phyloP scores from a whole-genome alignment of 2,888 invertebrate genomes.

The Melangyna quadrimaculata region DNA sequence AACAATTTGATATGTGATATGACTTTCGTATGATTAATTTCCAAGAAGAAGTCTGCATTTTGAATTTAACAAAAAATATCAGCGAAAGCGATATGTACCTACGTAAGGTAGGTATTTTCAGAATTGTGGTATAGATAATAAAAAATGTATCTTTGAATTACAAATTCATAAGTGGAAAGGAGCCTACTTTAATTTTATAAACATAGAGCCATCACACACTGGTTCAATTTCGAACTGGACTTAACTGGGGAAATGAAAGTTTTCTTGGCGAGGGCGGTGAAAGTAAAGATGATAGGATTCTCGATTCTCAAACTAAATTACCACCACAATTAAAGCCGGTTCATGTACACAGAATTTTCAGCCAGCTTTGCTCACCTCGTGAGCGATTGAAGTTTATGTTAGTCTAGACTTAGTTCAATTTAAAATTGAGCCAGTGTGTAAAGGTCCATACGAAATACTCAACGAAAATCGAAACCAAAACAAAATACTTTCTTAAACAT shows the following conservation, averaged over 20 bases:
- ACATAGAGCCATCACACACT: too few species aligned
- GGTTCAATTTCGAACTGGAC: too few species aligned
- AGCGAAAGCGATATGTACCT: slow-evolving; percentile 1
- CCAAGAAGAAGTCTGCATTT: slow-evolving; percentile 2
- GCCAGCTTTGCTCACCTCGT: too few species aligned
- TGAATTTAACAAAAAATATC: not conserved
- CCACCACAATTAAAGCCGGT: too few species aligned
- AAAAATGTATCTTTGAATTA: not conserved
- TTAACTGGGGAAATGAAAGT: too few species aligned
- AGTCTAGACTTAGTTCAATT: too few species aligned
- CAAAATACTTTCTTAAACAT: not conserved
- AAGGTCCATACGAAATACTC: not conserved
- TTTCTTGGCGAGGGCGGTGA: too few species aligned
- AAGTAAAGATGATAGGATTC: too few species aligned
- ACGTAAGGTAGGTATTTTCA: slow-evolving; percentile 5
- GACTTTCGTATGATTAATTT: slow-evolving; percentile 51
- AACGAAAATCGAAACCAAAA: not conserved
- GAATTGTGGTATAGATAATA: not conserved
- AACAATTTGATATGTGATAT: slow-evolving; percentile 50
- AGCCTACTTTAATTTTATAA: not conserved
- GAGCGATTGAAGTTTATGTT: too few species aligned
- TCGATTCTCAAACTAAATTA: too few species aligned
- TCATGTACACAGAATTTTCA: too few species aligned
- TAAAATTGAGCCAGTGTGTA: too few species aligned
- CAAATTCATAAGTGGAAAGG: not conserved